Percentiles rank a stretch among this genome's conserved stretches.
Conservation (phyloP, 64 coral and sea anemone genomes). For the Platygyra sinensis region DNA sequence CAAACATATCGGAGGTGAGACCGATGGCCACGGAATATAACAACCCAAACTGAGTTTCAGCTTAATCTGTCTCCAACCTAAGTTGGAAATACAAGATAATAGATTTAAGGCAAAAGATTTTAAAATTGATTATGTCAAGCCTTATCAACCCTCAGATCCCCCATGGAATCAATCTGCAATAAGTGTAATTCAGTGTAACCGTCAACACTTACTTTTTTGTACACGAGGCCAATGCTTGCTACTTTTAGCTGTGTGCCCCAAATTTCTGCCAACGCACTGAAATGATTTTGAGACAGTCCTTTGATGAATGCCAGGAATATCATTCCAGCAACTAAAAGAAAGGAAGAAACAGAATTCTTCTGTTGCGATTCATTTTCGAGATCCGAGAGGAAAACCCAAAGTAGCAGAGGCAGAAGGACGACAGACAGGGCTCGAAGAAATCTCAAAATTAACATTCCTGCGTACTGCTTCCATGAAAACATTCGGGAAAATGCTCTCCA, state of each 20-base stretch:
- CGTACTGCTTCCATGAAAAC: background rate
- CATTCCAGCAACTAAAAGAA: background rate
- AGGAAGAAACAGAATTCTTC: background rate
- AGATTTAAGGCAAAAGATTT: no score
- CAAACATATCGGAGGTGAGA: no score
- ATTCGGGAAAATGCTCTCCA: constrained; percentile 11
- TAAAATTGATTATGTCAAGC: no score
- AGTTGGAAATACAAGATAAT: no score
- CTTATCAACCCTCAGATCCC: no score
- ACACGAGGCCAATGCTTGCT: constrained; percentile 1
- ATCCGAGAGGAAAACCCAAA: background rate
- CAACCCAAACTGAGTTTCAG: no score
- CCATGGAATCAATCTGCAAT: no score
- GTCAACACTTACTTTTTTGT: background rate
- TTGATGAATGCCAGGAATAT: background rate
- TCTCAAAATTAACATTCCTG: background rate
- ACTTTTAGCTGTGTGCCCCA: background rate
- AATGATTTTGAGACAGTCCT: constrained; percentile 2
- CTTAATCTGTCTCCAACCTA: no score
- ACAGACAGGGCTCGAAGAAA: background rate
- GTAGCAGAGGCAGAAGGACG: background rate
- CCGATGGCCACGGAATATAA: no score
- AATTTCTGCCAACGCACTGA: background rate
- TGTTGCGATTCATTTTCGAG: background rate
- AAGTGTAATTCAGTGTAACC: no score